These are phyloP conservation scores for Coryphaenoides rupestris DNA, from an alignment of 2,113 vertebrate genomes.

Conservation along the genomic window DNA sequence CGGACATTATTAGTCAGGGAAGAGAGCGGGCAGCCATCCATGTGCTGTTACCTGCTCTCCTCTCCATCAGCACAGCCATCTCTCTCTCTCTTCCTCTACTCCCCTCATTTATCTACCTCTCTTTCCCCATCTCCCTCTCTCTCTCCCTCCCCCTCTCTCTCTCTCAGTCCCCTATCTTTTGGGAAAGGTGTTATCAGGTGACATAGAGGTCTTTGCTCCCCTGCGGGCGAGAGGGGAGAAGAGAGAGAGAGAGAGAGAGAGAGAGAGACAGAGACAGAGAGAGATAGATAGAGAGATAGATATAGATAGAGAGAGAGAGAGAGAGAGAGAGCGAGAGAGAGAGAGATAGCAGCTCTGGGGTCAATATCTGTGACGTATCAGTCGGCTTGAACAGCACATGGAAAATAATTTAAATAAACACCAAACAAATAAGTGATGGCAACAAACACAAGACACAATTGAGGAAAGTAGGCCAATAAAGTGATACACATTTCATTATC, in stretches of 20 bases:
- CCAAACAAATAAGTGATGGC: too few species aligned
- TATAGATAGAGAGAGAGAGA: too few species aligned
- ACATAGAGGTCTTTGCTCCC: neutral
- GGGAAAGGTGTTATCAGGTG: neutral
- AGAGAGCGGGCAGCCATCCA: constrained; percentile 33
- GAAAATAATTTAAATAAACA: too few species aligned
- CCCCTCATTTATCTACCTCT: constrained; percentile 32
- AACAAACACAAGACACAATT: too few species aligned
- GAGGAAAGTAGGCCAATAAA: too few species aligned
- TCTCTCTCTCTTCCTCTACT: constrained; percentile 48
- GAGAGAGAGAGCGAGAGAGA: neutral
- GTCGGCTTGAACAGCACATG: too few species aligned
- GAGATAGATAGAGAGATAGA: neutral
- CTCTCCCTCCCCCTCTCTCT: neutral
- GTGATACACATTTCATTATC: too few species aligned
- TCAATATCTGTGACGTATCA: too few species aligned
- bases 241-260: neutral
- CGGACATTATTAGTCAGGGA: constrained; percentile 62
- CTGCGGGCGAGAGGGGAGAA: neutral
- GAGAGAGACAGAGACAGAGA: neutral
- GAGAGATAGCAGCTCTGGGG: too few species aligned
- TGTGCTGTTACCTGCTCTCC: constrained; percentile 31
- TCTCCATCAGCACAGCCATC: constrained; percentile 41
- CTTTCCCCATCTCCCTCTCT: constrained; percentile 35
- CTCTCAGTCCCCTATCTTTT: neutral